Base-by-base conservation (phyloP, 2,888 invertebrate species). In the Orgyia antiqua region DNA sequence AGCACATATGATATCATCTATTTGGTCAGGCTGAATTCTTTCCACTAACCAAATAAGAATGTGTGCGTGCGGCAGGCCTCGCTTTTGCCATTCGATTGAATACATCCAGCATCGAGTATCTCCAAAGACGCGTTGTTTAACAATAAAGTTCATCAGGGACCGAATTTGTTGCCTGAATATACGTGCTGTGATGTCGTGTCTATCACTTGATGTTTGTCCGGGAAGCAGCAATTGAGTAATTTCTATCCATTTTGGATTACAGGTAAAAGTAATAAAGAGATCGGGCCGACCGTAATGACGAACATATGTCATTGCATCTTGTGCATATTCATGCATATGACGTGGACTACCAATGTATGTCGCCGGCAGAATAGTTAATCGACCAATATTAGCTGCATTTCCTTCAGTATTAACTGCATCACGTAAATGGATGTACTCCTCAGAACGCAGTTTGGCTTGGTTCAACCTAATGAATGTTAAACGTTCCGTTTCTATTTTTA, bases 181-280 rank as follows among this genome's bases (percentile, higher is more conserved):
- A n/a, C n/a, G n/a, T n/a, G n/a, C n/a, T 9, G 45, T 46, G 26
- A 59, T 42, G 33, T 59, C 54, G 33, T 58, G 57, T n/a, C 62
- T 21, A 46, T 58, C 45, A 33, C 11, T 37, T 27, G 51, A 23
- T 33, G 24, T 34, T 42, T 44, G 45, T 18, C 42, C 39, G 11
- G 39, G 33, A 21, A 37, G 21, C 24, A 44, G 29, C 31, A 32
- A 19, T 25, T 42, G 15, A 21, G 4, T 32, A 29, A 46, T 58
- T 43, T 56, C 50, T 20, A 21, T 35, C 50, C 54, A 57, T 33
- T n/a, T n/a, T n/a, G n/a, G n/a, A n/a, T n/a, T n/a, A n/a, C n/a
- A n/a, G n/a, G n/a, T n/a, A n/a, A n/a, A 38, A 2, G 24, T 30
- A 8, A 30, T 30, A n/a, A n/a, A n/a, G n/a, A n/a, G n/a, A n/a